Evolutionary conservation across 2,113 vertebrate genomes (phyloP), one percentile per base, ranked within the genome.

Genomic region (Bungarus multicinctus): DNA sequence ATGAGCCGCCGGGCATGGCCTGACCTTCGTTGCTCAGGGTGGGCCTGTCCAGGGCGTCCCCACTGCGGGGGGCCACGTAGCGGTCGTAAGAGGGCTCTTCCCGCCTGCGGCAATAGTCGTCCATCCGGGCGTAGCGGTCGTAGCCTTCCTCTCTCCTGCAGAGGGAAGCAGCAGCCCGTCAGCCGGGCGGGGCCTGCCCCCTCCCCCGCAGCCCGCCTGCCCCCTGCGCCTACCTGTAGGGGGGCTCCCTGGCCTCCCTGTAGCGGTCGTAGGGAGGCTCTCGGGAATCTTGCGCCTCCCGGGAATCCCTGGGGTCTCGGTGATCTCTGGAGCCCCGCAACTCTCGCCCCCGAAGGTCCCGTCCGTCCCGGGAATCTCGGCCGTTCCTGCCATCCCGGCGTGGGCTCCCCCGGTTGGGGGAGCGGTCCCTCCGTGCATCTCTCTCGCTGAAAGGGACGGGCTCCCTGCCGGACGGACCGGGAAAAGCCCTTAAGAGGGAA

Each of bases 31-130:
- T 93, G 57, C 98, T 98, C 86, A 98, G 94, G 0, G 97, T 96
- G 3, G 95, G 97, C 97, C 98, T 98, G 25, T 99, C 99, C 97
- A 98, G 98, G 12, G 98, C 97, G 0, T 99, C 99, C 91, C 98
- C 98, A 50, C 8, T 50, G 47, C 47, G 47, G 47, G 47, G 47
- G 47, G 47, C 47, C 47, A 50, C 47, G 95, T 98, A 99, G 30
- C 98, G 98, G 6, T 99, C 99, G 0, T 98, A 97, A 92, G 96
- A 99, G 0, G 98, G 91, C 5, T 99, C 99, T 0, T 99, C 99
- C 94, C 99, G 99, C 94, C 98, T 98, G 25, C 98, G 97, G 92
- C 98, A 98, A 92, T 97, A 98, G 55, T 99, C 99, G 0, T 99
- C 98, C 5, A 98, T 74, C 50, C 98, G 98, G 92, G 97, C 96